phyloP scores from a whole-genome alignment of 2,113 vertebrate genomes.

The Cromileptes altivelis region DNA sequence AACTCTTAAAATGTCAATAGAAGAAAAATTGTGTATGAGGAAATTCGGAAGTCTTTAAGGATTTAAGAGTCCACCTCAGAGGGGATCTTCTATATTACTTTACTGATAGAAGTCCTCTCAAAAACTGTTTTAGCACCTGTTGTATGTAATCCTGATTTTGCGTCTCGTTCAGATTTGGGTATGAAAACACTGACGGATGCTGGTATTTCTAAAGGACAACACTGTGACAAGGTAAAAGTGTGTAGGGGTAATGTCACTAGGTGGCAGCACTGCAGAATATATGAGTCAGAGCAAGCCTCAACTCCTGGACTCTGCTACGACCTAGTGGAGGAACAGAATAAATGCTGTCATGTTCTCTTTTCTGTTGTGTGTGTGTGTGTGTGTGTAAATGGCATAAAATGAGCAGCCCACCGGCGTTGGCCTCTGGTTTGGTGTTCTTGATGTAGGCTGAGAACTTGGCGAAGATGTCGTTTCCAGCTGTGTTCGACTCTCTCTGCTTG shows the following conservation, averaged over 20 bases:
- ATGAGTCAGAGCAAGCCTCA: neutral
- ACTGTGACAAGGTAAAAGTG: neutral
- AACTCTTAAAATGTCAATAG: no score
- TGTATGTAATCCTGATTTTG: no score
- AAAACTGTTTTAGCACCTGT: no score
- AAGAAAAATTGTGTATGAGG: no score
- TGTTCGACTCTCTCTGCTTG: constrained; percentile 94
- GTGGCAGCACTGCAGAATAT: constrained; percentile 60
- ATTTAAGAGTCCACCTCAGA: no score
- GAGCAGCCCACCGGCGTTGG: constrained; percentile 89
- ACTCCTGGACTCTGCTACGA: constrained; percentile 66
- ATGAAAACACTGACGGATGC: no score
- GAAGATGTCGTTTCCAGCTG: constrained; percentile 97
- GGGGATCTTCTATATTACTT: no score
- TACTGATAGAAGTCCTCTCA: no score
- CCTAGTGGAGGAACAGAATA: constrained; percentile 65
- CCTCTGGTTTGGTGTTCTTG: constrained; percentile 94
- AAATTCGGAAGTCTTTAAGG: no score
- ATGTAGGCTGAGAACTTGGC: constrained; percentile 98
- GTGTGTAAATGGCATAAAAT: constrained; percentile 30
- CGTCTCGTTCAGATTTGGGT: no score
- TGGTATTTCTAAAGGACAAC: neutral
- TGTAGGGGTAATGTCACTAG: constrained; percentile 43
- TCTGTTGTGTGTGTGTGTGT: neutral
- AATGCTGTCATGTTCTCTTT: neutral